Evolutionary conservation across 2,113 vertebrate genomes (phyloP), one percentile per base, ranked within the genome.

Genomic region (Ceuthmochares aereus): DNA sequence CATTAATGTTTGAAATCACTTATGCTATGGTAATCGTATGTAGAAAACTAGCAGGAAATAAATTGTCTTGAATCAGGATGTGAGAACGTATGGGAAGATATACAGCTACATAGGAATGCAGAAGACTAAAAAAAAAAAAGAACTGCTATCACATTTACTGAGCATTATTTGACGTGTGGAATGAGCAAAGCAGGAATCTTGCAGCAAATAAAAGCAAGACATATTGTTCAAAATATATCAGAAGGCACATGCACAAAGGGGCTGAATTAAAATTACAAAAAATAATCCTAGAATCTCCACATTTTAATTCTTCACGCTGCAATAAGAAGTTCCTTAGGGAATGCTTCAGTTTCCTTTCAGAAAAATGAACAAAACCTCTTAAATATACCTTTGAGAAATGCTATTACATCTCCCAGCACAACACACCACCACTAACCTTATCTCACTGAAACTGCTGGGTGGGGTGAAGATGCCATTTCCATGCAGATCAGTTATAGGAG

Each of bases 221-320:
- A 56, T 49, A 79, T 14, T 42, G 30, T 40, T 51, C 79, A 87
- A 90, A 83, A 69, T 36, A 12, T 26, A 76, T 51, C 72, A 86
- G 47, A 95, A 96, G 27, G 67, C n/a, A 95, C 72, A 90, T 63
- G 94, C 94, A 96, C 96, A 97, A 97, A 96, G 92, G 92, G 88
- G 52, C 95, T 96, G 94, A 97, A 97, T 96, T 74, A 92, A 88
- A 78, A 74, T 34, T 9, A 77, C 12, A 34, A 32, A 92, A 73
- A 67, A 10, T 7, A 68, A 62, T 47, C 7, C 42, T 43, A 23
- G 22, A 74, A 54, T 81, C 45, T 86, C 83, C 68, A 34, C 34
- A 62, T 55, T 80, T 74, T 11, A 77, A 47, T 54, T 91, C 30
- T 77, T 90, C 16, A 74, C 13, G 47, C 6, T 7, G 2, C n/a